Base-by-base conservation (phyloP, 2,797 vertebrate genomes). In the Psittacula derbiana region DNA sequence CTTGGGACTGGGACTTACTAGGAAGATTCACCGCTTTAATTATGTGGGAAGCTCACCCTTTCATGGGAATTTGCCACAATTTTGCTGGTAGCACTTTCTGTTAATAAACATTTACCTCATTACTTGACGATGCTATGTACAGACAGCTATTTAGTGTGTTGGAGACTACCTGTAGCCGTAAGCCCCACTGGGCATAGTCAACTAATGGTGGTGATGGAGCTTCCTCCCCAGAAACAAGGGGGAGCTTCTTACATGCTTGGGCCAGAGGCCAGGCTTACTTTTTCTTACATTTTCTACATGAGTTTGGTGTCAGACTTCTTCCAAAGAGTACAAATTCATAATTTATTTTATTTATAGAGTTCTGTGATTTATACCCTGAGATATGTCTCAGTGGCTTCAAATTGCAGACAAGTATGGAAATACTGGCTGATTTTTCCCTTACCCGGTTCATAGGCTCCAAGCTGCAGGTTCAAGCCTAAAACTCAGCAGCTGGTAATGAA, bases 301-400 rank as follows among this genome's bases (percentile, higher is more conserved):
- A 78, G 78, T 92, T 95, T 81, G 74, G 86, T 95, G 78, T 94
- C 90, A 89, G 75, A 25, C 94, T 94, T 92, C 94, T 90, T 95
- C 96, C 75, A 91, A 93, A 92, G 74, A 95, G 50, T 75, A 89
- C 72, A 93, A 74, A 95, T 95, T 94, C 12, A 5, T 86, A 85
- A 65, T 75, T 90, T 95, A 90, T 90, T 90, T 96, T 96, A 94
- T 96, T 95, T 96, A 92, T 85, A 93, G 88, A 80, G 20, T 86
- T 61, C 13, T 65, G 78, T 94, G 90, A 91, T 94, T 95, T 96
- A 87, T 96, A 80, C 71, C 78, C 93, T 64, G 64, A 93, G 88
- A 94, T 92, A 82, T 25, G 62, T 84, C 92, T 95, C 36, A 1
- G 64, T 89, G 80, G 95, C 87, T 88, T 96, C 94, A 74, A 92